Evolutionary conservation across 2,797 vertebrate species (phyloP).

Genomic region (Tokudaia tokunoshimensis): DNA sequence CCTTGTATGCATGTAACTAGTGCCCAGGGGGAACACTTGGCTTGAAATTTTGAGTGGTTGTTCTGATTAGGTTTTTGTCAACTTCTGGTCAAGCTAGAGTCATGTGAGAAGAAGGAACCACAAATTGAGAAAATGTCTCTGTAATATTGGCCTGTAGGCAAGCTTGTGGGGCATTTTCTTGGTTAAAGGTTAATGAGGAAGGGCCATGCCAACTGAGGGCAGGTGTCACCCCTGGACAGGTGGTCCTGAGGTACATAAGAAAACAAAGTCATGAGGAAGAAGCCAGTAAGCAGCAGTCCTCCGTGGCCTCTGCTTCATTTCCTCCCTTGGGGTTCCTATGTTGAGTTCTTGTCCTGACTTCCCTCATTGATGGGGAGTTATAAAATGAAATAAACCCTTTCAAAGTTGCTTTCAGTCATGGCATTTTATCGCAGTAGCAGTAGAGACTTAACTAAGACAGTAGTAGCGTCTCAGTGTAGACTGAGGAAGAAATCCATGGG

Average conservation of each 20-base stretch:
- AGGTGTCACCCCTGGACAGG: neutral
- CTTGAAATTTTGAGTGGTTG: neutral
- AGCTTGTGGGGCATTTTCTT: neutral
- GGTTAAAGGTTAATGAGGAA: neutral
- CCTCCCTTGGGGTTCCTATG: neutral
- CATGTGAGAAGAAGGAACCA: neutral
- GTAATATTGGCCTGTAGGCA: neutral
- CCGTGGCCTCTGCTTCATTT: neutral
- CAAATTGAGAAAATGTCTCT: neutral
- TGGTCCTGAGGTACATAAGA: neutral
- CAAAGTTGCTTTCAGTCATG: neutral
- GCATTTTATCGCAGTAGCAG: neutral
- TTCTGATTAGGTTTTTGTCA: neutral
- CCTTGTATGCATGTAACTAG: neutral
- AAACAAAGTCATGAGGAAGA: neutral
- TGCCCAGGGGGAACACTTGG: rapidly evolving
- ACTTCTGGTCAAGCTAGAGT: neutral
- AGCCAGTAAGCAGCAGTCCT: neutral
- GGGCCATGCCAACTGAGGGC: neutral
- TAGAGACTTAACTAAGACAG: neutral
- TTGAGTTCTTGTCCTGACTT: neutral
- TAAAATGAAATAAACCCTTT: neutral
- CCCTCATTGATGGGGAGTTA: neutral
- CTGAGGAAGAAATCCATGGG: neutral
- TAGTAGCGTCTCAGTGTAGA: too few relatives aligned